Evolutionary conservation across 2,797 vertebrate genomes (phyloP).

Genomic region (Halcyon chelicuti): DNA sequence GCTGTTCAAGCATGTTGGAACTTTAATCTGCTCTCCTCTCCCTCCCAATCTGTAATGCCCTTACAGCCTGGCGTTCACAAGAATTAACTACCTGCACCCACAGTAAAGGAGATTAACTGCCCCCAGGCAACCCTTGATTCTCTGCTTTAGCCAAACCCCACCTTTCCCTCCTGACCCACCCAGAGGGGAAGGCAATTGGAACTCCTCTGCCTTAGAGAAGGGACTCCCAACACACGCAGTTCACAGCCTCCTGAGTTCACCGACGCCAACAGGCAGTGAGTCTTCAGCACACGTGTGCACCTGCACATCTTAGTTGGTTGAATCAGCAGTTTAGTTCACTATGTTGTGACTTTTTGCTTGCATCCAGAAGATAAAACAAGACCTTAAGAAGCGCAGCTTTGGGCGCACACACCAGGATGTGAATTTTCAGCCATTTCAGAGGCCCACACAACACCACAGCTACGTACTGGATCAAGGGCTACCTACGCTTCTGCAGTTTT

Average conservation of each 20-base stretch:
- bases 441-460: background rate
- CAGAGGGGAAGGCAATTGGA: background rate
- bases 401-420: background rate
- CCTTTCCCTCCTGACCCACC: background rate
- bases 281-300: fast-evolving
- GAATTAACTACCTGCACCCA: background rate
- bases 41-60: background rate
- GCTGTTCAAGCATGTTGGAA: background rate
- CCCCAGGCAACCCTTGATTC: background rate
- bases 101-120: background rate
- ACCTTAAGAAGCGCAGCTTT: background rate
- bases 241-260: fast-evolving
- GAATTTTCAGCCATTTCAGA: background rate
- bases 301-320: background rate
- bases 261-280: background rate
- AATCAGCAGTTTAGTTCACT: background rate
- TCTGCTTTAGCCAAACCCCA: background rate
- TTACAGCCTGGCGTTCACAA: background rate
- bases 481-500: background rate
- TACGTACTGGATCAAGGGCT: background rate
- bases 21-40: background rate
- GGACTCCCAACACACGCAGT: fast-evolving
- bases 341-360: background rate
- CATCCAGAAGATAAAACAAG: background rate
- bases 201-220: background rate